Evolutionary conservation across 2,113 vertebrate genomes (phyloP), one percentile per base, ranked within the genome.

Genomic region (Chlamydotis undulata): DNA sequence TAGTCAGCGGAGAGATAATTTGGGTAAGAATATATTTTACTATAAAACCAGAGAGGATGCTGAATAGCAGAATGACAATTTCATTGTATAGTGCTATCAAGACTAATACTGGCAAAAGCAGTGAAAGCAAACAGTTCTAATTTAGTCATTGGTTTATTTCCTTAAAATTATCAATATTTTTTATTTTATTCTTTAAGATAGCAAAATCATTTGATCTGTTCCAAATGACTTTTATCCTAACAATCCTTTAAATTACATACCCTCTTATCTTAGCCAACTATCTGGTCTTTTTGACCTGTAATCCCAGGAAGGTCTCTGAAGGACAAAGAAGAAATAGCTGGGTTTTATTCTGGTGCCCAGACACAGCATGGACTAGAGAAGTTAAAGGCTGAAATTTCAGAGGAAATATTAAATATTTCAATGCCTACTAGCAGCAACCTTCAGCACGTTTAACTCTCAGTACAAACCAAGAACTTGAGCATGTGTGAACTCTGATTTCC

Each of bases 301-400:
- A 95, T 83, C 83, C 90, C 85, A 81, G 52, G 57, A 93, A 94
- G 87, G 91, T 67, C 57, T 74, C 25, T 35, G 87, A 96, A 96
- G 91, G 87, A 96, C 75, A 91, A 84, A 83, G 50, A 57, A 84
- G n/a, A 76, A 57, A 25, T 1, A 60, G 50, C 53, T 49, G 21
- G 19, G 23, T 21, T 77, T 94, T 81, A 45, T 71, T 61, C 88
- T 22, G 14, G 6, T 65, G 53, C 67, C 22, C 25, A 78, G 16
- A 75, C 29, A 18, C 53, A 69, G 69, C 75, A 59, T 0, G 1
- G 64, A n/a, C 33, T 10, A 41, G 4, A 65, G 39, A 57, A 60
- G 39, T 25, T 26, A 69, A 76, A 84, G 33, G 33, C 37, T 88
- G 53, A 35, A 35, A 67, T 61, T 63, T 50, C 29, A 57, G 22